Base-by-base conservation (phyloP, 2,797 vertebrate species). In the Cynodonichthys magdalenae region DNA sequence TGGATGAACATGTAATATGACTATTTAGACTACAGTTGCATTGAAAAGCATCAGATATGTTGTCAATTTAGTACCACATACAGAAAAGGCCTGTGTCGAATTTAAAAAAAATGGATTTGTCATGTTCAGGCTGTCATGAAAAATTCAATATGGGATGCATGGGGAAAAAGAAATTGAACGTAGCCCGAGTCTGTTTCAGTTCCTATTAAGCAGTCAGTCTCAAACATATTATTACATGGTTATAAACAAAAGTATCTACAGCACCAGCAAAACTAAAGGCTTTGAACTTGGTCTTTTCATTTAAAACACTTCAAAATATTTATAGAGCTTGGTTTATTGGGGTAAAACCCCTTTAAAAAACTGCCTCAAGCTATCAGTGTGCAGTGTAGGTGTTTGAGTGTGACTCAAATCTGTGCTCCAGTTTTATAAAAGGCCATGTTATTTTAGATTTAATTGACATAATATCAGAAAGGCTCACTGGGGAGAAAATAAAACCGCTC, bases 371-470 rank as follows among this genome's bases (percentile, higher is more conserved):
- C 59, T 15, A 49, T 59, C 48, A 59, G 49, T 20, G 41, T 53
- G 24, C 24, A 19, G 17, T 24, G 44, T 57, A 64, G 69, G 61
- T 64, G 59, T 55, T 73, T 70, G 27, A 53, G 46, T 49, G 31
- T 63, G 77, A 81, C 65, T 75, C 72, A 76, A 69, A 76, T 48
- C 53, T 31, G 50, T 74, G 56, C 53, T 72, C 62, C 69, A 68
- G 20, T 63, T 84, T 57, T 63, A 67, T 69, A 69, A 82, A 24
- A 58, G 54, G 48, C 7, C 2, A 3, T 44, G 48, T 67, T 77
- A 68, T 79, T 84, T 74, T 59, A 42, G 53, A 70, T 82, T 78
- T 72, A 82, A 80, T 66, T 84, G 59, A 83, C 55, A 65, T 74
- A 56, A 84, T 75, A 83, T 85, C 71, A 72, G 56, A 77, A 66